Evolutionary conservation across 1,140 invertebrate genomes (phyloP).

Genomic region (Saccostrea cuccullata): DNA sequence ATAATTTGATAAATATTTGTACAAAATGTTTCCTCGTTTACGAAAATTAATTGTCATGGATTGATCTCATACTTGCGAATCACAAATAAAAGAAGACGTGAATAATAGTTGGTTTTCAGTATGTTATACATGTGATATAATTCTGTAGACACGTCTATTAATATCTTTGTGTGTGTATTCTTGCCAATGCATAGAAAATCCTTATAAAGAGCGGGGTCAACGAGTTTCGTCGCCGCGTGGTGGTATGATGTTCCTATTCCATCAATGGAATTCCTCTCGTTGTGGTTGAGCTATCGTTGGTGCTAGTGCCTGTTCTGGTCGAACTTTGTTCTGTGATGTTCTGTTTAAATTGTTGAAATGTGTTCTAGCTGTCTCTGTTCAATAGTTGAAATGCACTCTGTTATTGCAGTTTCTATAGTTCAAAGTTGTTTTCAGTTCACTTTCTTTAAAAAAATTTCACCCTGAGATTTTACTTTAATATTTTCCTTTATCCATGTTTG

Average conservation of each 20-base stretch:
- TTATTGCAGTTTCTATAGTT: too few relatives aligned
- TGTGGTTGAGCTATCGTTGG: neutral
- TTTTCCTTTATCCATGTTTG: too few relatives aligned
- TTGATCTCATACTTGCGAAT: too few relatives aligned
- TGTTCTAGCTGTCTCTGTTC: neutral
- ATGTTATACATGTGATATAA: neutral
- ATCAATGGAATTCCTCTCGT: neutral
- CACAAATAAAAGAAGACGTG: too few relatives aligned
- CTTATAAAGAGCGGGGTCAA: conserved; percentile 1
- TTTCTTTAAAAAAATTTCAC: too few relatives aligned
- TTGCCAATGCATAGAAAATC: conserved; percentile 3
- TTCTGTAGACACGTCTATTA: neutral
- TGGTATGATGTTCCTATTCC: conserved; percentile 7
- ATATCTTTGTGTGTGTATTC: neutral
- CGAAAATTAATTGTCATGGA: too few relatives aligned
- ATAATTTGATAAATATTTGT: too few relatives aligned
- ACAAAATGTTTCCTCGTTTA: too few relatives aligned
- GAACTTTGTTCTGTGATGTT: neutral
- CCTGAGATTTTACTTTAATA: too few relatives aligned
- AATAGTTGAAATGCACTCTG: too few relatives aligned
- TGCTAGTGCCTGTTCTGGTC: neutral
- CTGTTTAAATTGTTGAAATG: neutral
- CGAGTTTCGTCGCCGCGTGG: neutral
- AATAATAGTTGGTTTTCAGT: too few relatives aligned
- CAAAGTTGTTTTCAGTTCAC: too few relatives aligned